A percentile compares a stretch with the other conserved stretches of the same genome.
phyloP scores from a whole-genome alignment of 2,113 vertebrate genomes.

The Dicerorhinus sumatrensis region DNA sequence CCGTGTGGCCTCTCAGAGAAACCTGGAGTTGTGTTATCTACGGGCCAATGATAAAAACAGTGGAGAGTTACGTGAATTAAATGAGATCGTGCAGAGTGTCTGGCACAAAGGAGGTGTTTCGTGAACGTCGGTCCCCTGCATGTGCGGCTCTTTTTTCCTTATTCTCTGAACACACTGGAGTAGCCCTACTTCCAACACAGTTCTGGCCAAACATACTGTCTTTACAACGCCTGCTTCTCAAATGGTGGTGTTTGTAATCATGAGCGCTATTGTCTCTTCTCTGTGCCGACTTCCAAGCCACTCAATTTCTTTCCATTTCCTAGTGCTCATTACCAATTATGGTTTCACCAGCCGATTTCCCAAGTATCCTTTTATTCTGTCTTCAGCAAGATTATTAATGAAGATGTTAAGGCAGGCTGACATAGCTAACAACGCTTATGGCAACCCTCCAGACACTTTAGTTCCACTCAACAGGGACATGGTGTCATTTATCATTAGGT shows the following conservation, averaged over 20 bases:
- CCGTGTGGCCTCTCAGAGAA: background rate
- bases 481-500: constrained; percentile 57
- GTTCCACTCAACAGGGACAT: background rate
- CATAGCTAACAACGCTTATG: constrained; percentile 48
- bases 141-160: background rate
- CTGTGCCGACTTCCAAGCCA: background rate
- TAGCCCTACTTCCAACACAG: background rate
- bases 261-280: background rate
- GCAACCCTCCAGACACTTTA: constrained; percentile 26
- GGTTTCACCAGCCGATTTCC: constrained; percentile 41
- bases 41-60: background rate
- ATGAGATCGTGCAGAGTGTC: too few species aligned
- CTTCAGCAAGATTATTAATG: constrained; percentile 68
- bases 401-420: constrained; percentile 67
- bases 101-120: background rate
- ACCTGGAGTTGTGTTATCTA: background rate
- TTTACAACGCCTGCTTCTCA: background rate
- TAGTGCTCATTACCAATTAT: constrained; percentile 38
- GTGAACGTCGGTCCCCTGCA: background rate
- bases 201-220: background rate
- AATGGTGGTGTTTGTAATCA: background rate
- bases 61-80: background rate
- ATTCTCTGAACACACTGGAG: background rate
- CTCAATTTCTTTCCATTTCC: background rate
- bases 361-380: constrained; percentile 41